A percentile compares a stretch with the other conserved stretches of the same genome.
These are phyloP conservation scores for Rotaria socialis DNA, from an alignment of 2,888 invertebrate species.

Conservation along the genomic window DNA sequence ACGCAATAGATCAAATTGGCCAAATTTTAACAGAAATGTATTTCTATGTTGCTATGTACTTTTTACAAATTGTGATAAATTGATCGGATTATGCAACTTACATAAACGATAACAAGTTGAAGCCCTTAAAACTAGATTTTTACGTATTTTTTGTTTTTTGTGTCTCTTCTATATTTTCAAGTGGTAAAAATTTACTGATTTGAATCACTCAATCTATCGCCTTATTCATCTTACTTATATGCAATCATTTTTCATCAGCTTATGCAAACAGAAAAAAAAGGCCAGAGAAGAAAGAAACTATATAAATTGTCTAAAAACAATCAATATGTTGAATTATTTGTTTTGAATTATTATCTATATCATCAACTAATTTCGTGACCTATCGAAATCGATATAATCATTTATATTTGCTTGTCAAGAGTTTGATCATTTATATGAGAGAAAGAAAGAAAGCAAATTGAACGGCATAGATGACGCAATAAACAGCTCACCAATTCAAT, in stretches of 20 bases:
- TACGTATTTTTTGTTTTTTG: background rate
- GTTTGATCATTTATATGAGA: background rate
- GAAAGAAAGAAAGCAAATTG: background rate
- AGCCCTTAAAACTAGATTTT: background rate
- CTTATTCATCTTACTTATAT: background rate
- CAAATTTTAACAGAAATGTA: background rate
- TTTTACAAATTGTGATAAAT: background rate
- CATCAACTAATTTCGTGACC: background rate
- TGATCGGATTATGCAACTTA: background rate
- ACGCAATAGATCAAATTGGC: background rate
- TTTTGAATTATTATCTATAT: background rate
- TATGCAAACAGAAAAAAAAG: background rate
- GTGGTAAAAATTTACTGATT: background rate
- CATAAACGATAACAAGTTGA: background rate
- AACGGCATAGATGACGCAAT: background rate
- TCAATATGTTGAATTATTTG: background rate
- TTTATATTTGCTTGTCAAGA: background rate
- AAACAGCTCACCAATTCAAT: background rate
- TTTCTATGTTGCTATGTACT: background rate
- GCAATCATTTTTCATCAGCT: background rate
- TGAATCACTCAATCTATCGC: background rate
- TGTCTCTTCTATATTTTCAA: background rate
- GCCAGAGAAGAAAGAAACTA: background rate
- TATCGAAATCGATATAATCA: background rate
- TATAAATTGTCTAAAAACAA: background rate